Evolutionary conservation across 2,797 vertebrate species (phyloP).

Genomic region (Mus caroli): DNA sequence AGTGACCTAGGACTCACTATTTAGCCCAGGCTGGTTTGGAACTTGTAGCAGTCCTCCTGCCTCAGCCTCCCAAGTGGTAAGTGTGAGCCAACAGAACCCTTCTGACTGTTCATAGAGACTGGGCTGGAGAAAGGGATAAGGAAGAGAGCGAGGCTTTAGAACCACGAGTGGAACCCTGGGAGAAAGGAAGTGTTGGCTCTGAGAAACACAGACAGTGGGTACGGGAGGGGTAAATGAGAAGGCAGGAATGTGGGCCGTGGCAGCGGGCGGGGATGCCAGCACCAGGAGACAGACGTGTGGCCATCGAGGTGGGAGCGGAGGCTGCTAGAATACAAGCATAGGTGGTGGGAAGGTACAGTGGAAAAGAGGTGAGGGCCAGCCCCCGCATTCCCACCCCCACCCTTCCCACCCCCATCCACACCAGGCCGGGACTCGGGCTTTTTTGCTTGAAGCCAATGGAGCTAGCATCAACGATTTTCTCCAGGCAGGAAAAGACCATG

Average conservation of each 20-base stretch:
- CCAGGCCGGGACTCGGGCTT: conserved; percentile 11
- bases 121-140: not conserved
- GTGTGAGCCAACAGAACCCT: not conserved
- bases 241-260: not conserved
- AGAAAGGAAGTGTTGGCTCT: not conserved
- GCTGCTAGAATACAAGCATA: not conserved
- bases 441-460: conserved; percentile 12
- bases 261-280: not conserved
- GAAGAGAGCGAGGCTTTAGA: not conserved
- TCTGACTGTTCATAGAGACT: not conserved
- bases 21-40: not conserved
- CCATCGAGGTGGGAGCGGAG: not conserved
- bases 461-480: conserved; percentile 14
- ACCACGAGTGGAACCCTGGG: not conserved
- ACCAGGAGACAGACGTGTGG: too few species aligned
- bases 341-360: not conserved
- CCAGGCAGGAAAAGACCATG: conserved; percentile 52
- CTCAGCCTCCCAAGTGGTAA: not conserved
- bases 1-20: not conserved
- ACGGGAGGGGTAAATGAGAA: not conserved
- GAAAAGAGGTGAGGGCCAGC: not conserved
- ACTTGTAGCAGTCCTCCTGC: not conserved
- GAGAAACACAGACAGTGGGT: not conserved
- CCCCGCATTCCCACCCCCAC: not conserved
- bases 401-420: not conserved